Evolutionary conservation across 1,140 invertebrate species (phyloP), one percentile per base, ranked within the genome.

Genomic region (Oppia nitens): DNA sequence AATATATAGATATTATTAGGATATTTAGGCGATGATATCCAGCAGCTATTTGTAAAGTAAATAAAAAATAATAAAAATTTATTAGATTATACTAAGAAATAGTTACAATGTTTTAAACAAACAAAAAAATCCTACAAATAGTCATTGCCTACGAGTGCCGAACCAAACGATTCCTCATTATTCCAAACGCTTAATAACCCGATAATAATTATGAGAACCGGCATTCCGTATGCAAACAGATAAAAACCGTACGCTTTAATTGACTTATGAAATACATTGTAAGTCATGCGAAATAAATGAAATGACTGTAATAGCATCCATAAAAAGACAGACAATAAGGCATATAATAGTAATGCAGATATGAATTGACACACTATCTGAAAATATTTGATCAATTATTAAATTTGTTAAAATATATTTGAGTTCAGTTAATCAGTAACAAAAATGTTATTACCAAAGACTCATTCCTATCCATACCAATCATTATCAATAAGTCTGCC

Each of bases 251-350:
- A 4, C 49, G 45, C 26, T 28, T 32, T 12, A 12, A 58, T 32
- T 45, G 21, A 55, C 2, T 25, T 55, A 17, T 56, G 21, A 64
- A 75, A 75, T 25, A 75, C 73, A 53, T 73, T 67, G 25, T 75
- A 68, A n/a, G 75, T 62, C 74, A 75, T 74, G 52, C 72, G 66
- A 60, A 75, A 75, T 6, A 75, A 64, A 60, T 73, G 72, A 17
- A 73, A 67, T 6, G 73, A 73, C 66, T 75, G 73, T 32, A 75
- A 62, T 56, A 72, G 69, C 73, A 74, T 75, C 74, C 74, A 75
- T 29, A 66, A 66, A 61, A 75, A 75, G 0, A 70, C 62, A 21
- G 67, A 63, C 27, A 75, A 63, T 60, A 75, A 70, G 27, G 70
- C 64, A 64, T 68, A 75, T 58, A 75, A 72, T 6, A 74, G 66